phyloP scores from a whole-genome alignment of 2,888 invertebrate genomes.

The Drosophila cognata region DNA sequence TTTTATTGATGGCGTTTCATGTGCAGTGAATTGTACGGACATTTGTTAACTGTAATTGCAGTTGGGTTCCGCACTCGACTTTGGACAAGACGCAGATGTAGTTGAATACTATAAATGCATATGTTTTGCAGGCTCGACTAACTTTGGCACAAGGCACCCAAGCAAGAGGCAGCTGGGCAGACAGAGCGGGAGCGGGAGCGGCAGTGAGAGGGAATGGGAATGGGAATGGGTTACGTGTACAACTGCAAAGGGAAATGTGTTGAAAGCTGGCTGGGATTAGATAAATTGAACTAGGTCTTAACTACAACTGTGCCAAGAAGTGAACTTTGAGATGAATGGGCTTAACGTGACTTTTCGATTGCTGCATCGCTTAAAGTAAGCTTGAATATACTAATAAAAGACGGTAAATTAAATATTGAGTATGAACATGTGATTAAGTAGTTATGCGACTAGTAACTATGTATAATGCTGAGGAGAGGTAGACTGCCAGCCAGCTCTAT shows the following conservation, averaged over 20 bases:
- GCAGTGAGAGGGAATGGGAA: not conserved
- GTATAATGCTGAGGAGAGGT: not conserved
- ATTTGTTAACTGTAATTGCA: slow-evolving; percentile 75
- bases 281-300: slow-evolving; percentile 43
- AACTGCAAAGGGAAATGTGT: slow-evolving; percentile 27
- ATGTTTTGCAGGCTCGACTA: slow-evolving; percentile 58
- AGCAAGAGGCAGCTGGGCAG: slow-evolving; percentile 25
- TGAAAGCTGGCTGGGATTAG: slow-evolving; percentile 40
- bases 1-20: slow-evolving; percentile 77
- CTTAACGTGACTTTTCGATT: slow-evolving; percentile 16
- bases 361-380: slow-evolving; percentile 7
- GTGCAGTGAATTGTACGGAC: slow-evolving; percentile 71
- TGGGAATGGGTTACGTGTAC: not conserved
- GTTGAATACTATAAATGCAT: slow-evolving; percentile 58
- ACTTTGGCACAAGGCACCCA: slow-evolving; percentile 50
- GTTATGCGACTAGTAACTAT: not conserved
- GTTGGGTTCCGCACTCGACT: slow-evolving; percentile 49
- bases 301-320: slow-evolving; percentile 38
- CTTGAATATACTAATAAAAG: not conserved
- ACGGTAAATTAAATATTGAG: slow-evolving; percentile 6
- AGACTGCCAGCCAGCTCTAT: not conserved
- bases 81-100: slow-evolving; percentile 50
- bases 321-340: slow-evolving; percentile 44
- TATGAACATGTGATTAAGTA: slow-evolving; percentile 4
- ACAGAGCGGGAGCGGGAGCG: not conserved